Evolutionary conservation across 2,113 vertebrate genomes (phyloP).

Genomic region (Bufo bufo): DNA sequence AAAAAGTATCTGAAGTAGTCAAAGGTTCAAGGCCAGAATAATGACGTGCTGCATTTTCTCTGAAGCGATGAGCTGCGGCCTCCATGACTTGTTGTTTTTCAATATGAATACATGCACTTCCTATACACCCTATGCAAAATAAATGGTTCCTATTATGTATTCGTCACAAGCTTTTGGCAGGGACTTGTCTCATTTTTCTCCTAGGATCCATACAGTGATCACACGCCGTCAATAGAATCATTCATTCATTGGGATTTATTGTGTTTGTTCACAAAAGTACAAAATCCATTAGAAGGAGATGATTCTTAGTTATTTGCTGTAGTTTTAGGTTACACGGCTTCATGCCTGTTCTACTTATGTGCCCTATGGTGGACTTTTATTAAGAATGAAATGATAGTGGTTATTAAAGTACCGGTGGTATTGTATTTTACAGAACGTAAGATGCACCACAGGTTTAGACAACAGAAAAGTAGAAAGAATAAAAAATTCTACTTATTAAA

Average conservation of each 20-base stretch:
- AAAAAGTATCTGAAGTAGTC: not conserved
- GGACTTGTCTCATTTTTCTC: slow-evolving; percentile 37
- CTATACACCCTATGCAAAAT: slow-evolving; percentile 10
- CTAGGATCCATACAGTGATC: slow-evolving; percentile 8
- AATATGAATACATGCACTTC: not conserved
- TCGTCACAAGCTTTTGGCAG: slow-evolving; percentile 37
- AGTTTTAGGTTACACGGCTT: not conserved
- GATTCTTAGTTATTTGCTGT: slow-evolving; percentile 35
- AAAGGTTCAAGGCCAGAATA: slow-evolving; percentile 14
- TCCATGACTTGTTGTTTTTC: slow-evolving; percentile 24
- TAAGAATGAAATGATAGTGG: not conserved
- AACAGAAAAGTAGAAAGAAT: too few relatives aligned
- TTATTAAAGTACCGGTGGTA: too few relatives aligned
- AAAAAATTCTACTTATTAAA: too few relatives aligned
- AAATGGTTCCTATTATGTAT: slow-evolving; percentile 46
- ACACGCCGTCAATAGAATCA: slow-evolving; percentile 31
- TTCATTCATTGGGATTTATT: slow-evolving; percentile 40
- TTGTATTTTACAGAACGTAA: too few relatives aligned
- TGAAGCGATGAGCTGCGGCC: not conserved
- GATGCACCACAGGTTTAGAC: too few relatives aligned
- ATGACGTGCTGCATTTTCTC: not conserved
- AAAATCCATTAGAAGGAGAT: slow-evolving; percentile 45
- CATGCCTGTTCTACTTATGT: not conserved
- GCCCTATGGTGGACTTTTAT: not conserved
- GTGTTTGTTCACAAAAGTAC: slow-evolving; percentile 34